phyloP scores from a whole-genome alignment of 2,888 invertebrate genomes.

The Agrilus mali region DNA sequence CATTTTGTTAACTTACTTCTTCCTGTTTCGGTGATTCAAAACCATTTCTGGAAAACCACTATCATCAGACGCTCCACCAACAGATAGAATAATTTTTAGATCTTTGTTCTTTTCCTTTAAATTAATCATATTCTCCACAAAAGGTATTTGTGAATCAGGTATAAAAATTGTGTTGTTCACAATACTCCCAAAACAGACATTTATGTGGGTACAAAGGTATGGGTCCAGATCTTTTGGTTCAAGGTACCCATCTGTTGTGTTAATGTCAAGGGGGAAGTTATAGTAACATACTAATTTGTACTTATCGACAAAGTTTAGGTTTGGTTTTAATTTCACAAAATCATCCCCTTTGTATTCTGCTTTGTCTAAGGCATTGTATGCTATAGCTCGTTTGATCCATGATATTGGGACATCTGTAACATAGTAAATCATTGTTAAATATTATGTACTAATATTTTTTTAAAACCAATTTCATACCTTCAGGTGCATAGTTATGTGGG shows the following conservation, averaged over 20 bases:
- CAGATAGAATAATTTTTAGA: constrained; percentile 65
- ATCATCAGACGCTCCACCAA: constrained; percentile 49
- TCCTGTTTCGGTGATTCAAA: constrained; percentile 53
- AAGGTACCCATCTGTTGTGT: constrained; percentile 26
- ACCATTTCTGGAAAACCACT: constrained; percentile 63
- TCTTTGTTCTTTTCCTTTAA: constrained; percentile 48
- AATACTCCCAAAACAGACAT: constrained; percentile 60
- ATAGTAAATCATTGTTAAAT: neutral
- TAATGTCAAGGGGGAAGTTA: constrained; percentile 35
- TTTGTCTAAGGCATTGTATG: constrained; percentile 18
- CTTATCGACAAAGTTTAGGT: constrained; percentile 6
- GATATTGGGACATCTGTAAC: constrained; percentile 18
- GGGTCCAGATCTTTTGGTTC: constrained; percentile 50
- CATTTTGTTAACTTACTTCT: constrained; percentile 38
- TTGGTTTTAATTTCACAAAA: constrained; percentile 10
- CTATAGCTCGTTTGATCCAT: constrained; percentile 21
- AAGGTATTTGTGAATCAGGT: constrained; percentile 27
- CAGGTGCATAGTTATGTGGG: constrained; percentile 2
- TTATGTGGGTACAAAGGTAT: constrained; percentile 70
- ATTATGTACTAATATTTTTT: too few relatives aligned
- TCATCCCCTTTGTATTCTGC: constrained; percentile 11
- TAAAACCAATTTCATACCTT: neutral
- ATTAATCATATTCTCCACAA: constrained; percentile 20
- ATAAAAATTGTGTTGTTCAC: constrained; percentile 47
- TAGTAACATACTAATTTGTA: constrained; percentile 56